These are phyloP conservation scores for Danaus chrysippus DNA, from an alignment of 2,888 invertebrate species.

Conservation along the genomic window DNA sequence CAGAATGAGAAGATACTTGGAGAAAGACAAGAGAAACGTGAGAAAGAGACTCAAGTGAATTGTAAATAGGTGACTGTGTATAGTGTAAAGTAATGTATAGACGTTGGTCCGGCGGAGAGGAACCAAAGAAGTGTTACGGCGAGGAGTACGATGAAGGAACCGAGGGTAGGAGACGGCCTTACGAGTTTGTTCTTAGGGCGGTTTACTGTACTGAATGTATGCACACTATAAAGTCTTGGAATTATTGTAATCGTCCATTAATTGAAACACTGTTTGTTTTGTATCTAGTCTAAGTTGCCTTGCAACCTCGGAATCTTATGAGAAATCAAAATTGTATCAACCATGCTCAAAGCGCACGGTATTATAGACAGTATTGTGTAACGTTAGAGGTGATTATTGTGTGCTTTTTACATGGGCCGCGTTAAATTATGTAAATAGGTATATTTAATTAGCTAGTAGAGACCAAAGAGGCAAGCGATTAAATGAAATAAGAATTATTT, in stretches of 20 bases:
- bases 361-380: conserved; percentile 33
- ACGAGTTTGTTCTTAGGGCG: not conserved
- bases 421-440: conserved; percentile 35
- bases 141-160: conserved; percentile 10
- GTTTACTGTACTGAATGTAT: not conserved
- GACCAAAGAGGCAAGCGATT: conserved; percentile 74
- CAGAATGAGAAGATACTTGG: conserved; percentile 40
- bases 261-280: too few relatives aligned
- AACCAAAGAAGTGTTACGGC: conserved; percentile 62
- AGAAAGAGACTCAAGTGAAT: conserved; percentile 59
- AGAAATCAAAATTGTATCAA: conserved; percentile 9
- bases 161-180: not conserved
- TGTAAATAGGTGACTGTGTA: conserved; percentile 51
- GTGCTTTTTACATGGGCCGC: conserved; percentile 28
- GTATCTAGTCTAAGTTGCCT: conserved; percentile 17
- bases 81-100: conserved; percentile 41
- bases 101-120: conserved; percentile 43
- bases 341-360: conserved; percentile 27
- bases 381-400: conserved; percentile 30
- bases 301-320: conserved; percentile 3
- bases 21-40: conserved; percentile 41
- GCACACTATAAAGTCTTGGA: not conserved
- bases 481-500: conserved; percentile 64
- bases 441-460: conserved; percentile 68
- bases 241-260: not conserved